Base-by-base conservation (phyloP, 2,113 vertebrate genomes). In the Corythornis vintsioides region DNA sequence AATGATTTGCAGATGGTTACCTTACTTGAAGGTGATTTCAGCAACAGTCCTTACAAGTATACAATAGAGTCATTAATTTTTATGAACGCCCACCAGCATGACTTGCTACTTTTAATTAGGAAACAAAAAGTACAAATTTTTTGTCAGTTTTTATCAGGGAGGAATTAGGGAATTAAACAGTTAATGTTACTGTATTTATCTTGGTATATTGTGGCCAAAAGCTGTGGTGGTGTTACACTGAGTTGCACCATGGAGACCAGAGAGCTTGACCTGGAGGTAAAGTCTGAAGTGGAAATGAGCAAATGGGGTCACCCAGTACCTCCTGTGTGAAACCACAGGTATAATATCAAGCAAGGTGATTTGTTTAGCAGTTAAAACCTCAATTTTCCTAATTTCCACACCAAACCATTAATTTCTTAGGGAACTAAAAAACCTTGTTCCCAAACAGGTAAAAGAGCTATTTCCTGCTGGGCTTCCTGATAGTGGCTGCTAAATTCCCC, bases 401-500 rank as follows among this genome's bases (percentile, higher is more conserved):
- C 18, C 45, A 57, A 53, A 19, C 61, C 14, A 22, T 86, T 69
- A 5, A n/a, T 65, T 65, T 53, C 35, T 75, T 47, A 38, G n/a
- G 31, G 43, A 79, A 26, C 4, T 80, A 47, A 38, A 42, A 35
- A 42, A 10, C 13, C 29, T 86, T 65, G 7, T 67, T 89, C 70
- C 52, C 43, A 55, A 33, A 28, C 52, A 53, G 40, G 63, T 60
- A 67, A 53, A 86, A 69, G 53, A 90, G 47, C 71, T 40, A 42
- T 79, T 79, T 84, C 86, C 76, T 90, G 57, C 33, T 88, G 61
- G 48, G 65, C 48, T 93, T 92, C 75, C 78, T 86, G 72, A 66
- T 83, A 11, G 42, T 0, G 7, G 45, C 72, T 75, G 35, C 47
- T 86, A 15, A 92, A 81, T 86, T 88, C 80, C 72, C 55, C n/a